These are phyloP conservation scores for Eidolon dupreanum DNA, from an alignment of 2,797 vertebrate genomes.

Conservation along the genomic window DNA sequence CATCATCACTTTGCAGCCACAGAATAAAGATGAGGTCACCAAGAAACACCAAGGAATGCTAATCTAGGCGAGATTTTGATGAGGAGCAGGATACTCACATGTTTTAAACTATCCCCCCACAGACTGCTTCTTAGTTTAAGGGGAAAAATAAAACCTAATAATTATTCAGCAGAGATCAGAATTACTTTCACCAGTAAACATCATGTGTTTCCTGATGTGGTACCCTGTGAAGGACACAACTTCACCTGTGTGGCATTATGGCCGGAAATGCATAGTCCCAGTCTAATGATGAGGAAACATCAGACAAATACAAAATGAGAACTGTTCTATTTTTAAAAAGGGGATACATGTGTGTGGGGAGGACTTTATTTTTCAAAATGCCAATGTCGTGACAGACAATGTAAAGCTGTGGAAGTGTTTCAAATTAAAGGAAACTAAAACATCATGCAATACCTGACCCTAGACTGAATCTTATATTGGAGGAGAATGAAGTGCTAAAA, in stretches of 20 bases:
- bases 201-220: fast-evolving
- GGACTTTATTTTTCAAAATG: background rate
- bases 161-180: background rate
- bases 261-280: background rate
- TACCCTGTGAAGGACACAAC: background rate
- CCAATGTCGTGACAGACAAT: background rate
- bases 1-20: background rate
- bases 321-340: background rate
- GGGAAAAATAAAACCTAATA: background rate
- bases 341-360: background rate
- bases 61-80: background rate
- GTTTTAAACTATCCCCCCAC: background rate
- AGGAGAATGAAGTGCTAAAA: background rate
- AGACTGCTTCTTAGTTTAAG: background rate
- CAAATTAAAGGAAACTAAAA: background rate
- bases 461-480: background rate
- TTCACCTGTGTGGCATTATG: fast-evolving
- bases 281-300: background rate
- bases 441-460: background rate
- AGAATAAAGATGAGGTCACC: background rate
- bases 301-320: background rate
- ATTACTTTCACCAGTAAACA: background rate
- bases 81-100: background rate
- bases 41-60: background rate
- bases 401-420: background rate